A percentile compares a stretch with the other conserved stretches of the same genome.
These are phyloP conservation scores for Euproctis similis DNA, from an alignment of 2,888 invertebrate genomes.

Conservation along the genomic window DNA sequence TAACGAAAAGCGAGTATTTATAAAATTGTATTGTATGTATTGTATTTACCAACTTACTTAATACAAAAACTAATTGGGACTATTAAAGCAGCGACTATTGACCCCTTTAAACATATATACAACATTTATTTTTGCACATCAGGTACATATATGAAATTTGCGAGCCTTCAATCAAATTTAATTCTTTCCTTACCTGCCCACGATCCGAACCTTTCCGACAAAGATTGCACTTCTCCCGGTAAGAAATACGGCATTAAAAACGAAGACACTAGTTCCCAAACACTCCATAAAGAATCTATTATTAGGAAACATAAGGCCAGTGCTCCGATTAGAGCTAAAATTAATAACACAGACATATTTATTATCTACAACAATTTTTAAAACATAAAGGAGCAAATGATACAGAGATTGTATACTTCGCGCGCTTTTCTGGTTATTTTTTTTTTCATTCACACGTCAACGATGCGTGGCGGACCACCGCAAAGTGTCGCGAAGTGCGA, in stretches of 20 bases:
- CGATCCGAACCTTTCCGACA: conserved; percentile 82
- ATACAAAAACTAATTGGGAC: no score
- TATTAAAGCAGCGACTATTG: conserved; percentile 2
- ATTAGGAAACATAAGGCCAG: conserved; percentile 63
- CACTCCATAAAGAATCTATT: conserved; percentile 77
- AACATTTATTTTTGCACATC: background rate
- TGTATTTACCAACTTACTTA: no score
- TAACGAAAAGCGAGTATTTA: no score
- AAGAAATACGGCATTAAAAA: conserved; percentile 80
- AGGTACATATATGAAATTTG: no score
- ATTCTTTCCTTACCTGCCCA: conserved; percentile 87
- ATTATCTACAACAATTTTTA: conserved; percentile 11
- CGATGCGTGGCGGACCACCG: no score
- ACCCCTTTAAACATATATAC: conserved; percentile 5
- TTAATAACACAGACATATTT: conserved; percentile 40
- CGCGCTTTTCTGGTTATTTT: conserved; percentile 12
- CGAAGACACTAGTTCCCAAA: conserved; percentile 75
- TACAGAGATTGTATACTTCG: conserved; percentile 7
- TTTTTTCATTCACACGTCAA: conserved; percentile 18
- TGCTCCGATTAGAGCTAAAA: conserved; percentile 69
- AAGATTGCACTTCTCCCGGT: conserved; percentile 75
- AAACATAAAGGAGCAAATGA: no score
- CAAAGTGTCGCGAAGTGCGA: no score
- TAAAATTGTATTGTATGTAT: no score
- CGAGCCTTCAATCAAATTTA: background rate